These are phyloP conservation scores for Lomographa bimaculata DNA, from an alignment of 2,888 invertebrate genomes.

Conservation along the genomic window DNA sequence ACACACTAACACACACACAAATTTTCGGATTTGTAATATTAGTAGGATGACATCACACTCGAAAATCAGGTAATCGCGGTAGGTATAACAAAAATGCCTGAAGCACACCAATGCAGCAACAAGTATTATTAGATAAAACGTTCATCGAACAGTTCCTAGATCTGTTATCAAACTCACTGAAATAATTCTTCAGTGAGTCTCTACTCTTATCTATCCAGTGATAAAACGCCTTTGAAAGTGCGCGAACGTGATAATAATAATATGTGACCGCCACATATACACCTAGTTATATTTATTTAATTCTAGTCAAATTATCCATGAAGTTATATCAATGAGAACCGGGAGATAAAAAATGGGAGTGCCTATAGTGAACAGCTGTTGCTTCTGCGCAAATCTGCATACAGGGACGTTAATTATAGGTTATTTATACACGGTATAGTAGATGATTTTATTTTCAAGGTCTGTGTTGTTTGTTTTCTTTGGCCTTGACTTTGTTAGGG, in stretches of 20 bases:
- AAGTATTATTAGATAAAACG: conserved; percentile 20
- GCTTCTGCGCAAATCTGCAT: conserved; percentile 61
- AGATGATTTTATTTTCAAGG: conserved; percentile 3
- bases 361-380: conserved; percentile 69
- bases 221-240: conserved; percentile 19
- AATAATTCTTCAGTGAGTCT: neutral
- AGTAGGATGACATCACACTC: too few species aligned
- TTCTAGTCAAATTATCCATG: conserved; percentile 24
- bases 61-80: too few species aligned
- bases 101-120: conserved; percentile 2
- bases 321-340: conserved; percentile 10
- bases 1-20: too few species aligned
- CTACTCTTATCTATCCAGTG: conserved; percentile 26
- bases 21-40: too few species aligned
- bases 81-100: too few species aligned
- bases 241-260: conserved; percentile 13
- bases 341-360: conserved; percentile 66
- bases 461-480: conserved; percentile 12
- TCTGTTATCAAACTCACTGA: conserved; percentile 17
- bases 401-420: conserved; percentile 71
- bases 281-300: too few species aligned
- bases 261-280: conserved; percentile 21
- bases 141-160: conserved; percentile 8
- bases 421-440: conserved; percentile 65
- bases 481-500: conserved; percentile 2